Conservation (phyloP, 2,888 invertebrate genomes). For the Chironomus tentans region DNA sequence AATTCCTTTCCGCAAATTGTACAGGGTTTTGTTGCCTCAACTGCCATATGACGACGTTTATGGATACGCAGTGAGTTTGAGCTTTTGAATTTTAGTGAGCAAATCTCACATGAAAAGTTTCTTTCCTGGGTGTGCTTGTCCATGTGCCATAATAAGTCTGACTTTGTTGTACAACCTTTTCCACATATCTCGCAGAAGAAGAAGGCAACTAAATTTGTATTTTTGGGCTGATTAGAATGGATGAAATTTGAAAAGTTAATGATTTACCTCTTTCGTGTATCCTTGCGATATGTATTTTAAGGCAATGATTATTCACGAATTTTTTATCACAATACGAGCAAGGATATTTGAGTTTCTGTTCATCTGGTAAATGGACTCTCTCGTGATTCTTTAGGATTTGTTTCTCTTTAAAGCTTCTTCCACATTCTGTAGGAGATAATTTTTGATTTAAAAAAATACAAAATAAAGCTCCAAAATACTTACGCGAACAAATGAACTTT, state of each 20-base stretch:
- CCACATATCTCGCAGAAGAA: conserved; percentile 10
- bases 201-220: background rate
- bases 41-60: background rate
- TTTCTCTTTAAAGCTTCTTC: conserved; percentile 12
- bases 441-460: background rate
- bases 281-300: conserved; percentile 15
- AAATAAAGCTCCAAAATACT: background rate
- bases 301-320: conserved; percentile 17
- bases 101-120: conserved; percentile 8
- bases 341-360: conserved; percentile 31
- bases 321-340: conserved; percentile 37
- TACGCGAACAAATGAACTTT: background rate
- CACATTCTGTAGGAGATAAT: background rate
- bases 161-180: conserved; percentile 1
- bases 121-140: conserved; percentile 14
- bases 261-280: background rate
- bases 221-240: too few species aligned
- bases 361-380: conserved; percentile 32
- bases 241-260: too few species aligned
- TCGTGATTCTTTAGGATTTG: conserved; percentile 30
- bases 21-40: background rate
- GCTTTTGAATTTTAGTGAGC: conserved; percentile 12
- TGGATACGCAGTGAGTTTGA: conserved; percentile 8
- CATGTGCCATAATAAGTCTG: conserved; percentile 13
- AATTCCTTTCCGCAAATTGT: conserved; percentile 14